phyloP scores from a whole-genome alignment of 2,888 invertebrate genomes.

The Nomada lathburiana region DNA sequence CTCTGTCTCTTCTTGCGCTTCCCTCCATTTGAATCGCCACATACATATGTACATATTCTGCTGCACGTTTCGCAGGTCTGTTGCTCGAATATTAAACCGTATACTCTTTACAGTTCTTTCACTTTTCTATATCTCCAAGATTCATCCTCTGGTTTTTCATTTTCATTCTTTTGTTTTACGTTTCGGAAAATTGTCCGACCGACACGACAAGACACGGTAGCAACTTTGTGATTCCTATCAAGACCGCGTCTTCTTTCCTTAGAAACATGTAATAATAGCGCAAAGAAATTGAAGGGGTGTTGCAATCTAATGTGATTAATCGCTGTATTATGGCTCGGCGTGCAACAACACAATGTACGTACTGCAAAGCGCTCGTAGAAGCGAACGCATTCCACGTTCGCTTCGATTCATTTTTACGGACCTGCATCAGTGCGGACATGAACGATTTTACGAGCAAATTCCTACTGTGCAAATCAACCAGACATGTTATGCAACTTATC shows the following conservation, averaged over 20 bases:
- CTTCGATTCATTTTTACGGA: constrained; percentile 47
- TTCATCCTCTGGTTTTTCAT: background rate
- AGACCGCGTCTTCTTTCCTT: too few relatives aligned
- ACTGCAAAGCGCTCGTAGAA: constrained; percentile 24
- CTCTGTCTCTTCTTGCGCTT: constrained; percentile 72
- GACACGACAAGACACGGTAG: too few relatives aligned
- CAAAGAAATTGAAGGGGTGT: too few relatives aligned
- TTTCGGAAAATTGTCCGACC: too few relatives aligned
- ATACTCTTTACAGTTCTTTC: background rate
- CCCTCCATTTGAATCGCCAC: constrained; percentile 45
- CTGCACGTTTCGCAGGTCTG: background rate
- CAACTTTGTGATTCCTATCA: too few relatives aligned
- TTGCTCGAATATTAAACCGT: constrained; percentile 24
- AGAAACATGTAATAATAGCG: too few relatives aligned
- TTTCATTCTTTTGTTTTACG: background rate
- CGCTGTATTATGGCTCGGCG: constrained; percentile 11
- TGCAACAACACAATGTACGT: constrained; percentile 22
- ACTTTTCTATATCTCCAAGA: background rate
- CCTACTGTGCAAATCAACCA: too few relatives aligned
- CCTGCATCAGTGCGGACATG: too few relatives aligned
- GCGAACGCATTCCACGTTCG: constrained; percentile 48
- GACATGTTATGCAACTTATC: too few relatives aligned
- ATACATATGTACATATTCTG: constrained; percentile 11
- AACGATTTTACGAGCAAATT: too few relatives aligned
- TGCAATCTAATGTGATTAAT: constrained; percentile 45